Base-by-base conservation (phyloP, 2,888 invertebrate genomes). In the Eutolmus rufibarbis region DNA sequence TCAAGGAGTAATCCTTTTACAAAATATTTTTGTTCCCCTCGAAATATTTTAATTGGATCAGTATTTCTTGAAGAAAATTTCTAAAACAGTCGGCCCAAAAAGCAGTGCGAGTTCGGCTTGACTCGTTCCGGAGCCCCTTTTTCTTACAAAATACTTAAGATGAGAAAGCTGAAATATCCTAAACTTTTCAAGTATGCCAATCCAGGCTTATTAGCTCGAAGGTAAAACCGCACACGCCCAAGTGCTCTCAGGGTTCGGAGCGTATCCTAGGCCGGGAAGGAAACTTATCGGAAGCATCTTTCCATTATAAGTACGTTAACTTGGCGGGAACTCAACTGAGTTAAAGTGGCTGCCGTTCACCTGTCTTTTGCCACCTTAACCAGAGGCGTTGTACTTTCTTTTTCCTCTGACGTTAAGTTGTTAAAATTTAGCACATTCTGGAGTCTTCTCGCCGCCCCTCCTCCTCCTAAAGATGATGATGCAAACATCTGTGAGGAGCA, bases 181-280 rank as follows among this genome's bases (percentile, higher is more conserved):
- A 79, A 79, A 51, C 79, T 79, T 79, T 51, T 79, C 79, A 79
- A 79, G 79, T 79, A 79, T 79, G 46, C 51, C 79, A 79, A 79
- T 79, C 79, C 79, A 79, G 31, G 79, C 79, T 79, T 79, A 79
- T 79, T 79, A 79, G 79, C 79, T 79, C 43, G 43, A n/a, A 79
- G 51, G 79, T 79, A 79, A 79, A 51, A 79, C 79, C 46, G 8
- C 51, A 51, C 43, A 56, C 46, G 16, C 66, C 23, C 9, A 66
- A 12, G 9, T 7, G 12, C 43, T 28, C 51, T n/a, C 16, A 79
- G 31, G 28, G 34, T 51, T 5, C 31, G 56, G 2, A n/a, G 8
- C 51, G 43, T 16, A 46, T 28, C 51, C 28, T 23, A 51, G 51
- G 79, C 51, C 31, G 31, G 28, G 51, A 46, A 51, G 31, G 5